Conservation (phyloP, 2,888 invertebrate genomes). For the Dione juno region DNA sequence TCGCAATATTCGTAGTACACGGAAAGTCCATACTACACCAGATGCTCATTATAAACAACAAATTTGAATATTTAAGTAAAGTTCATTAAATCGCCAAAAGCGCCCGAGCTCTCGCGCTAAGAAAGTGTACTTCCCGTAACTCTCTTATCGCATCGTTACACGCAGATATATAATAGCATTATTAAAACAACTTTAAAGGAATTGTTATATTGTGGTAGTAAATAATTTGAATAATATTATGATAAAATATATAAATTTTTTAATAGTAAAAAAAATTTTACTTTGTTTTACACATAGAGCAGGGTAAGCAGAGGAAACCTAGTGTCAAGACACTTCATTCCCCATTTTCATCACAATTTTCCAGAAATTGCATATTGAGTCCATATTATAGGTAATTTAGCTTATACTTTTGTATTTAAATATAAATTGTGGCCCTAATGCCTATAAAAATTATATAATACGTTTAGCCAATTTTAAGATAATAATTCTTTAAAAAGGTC, state of each 20-base stretch:
- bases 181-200: conserved; percentile 35
- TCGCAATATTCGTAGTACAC: background rate
- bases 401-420: too few relatives aligned
- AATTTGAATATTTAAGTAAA: conserved; percentile 15
- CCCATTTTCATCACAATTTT: too few relatives aligned
- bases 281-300: too few relatives aligned
- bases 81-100: conserved; percentile 22
- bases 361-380: too few relatives aligned
- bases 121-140: conserved; percentile 21
- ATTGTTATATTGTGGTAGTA: background rate
- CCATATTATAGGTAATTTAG: too few relatives aligned
- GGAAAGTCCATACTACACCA: background rate
- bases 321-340: too few relatives aligned
- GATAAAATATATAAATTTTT: background rate
- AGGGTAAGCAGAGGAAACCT: too few relatives aligned
- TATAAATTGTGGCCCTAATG: too few relatives aligned
- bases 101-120: conserved; percentile 18
- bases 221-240: conserved; percentile 3
- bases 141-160: conserved; percentile 43
- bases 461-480: too few relatives aligned
- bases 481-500: too few relatives aligned
- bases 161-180: conserved; percentile 42
- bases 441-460: too few relatives aligned
- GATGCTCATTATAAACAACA: conserved; percentile 5
- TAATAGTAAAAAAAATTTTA: too few relatives aligned